phyloP scores from a whole-genome alignment of 2,888 invertebrate genomes.

The Plebejus argus region DNA sequence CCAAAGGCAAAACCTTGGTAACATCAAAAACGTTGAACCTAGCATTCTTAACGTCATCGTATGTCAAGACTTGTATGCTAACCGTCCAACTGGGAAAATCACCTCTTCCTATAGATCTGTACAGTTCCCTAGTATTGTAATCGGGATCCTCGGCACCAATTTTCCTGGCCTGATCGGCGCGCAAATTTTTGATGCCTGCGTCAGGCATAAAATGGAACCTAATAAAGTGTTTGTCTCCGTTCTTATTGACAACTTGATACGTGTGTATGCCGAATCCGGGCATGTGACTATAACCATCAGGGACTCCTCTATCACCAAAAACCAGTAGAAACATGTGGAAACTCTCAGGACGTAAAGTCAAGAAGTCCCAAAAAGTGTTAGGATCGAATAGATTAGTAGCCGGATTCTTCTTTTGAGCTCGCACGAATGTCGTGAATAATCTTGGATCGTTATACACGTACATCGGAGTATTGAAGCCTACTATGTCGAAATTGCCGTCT shows the following conservation, averaged over 20 bases:
- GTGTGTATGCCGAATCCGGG: constrained; percentile 96
- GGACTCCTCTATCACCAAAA: constrained; percentile 93
- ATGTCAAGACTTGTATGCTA: constrained; percentile 90
- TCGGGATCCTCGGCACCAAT: constrained; percentile 89
- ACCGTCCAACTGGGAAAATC: constrained; percentile 88
- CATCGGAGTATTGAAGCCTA: constrained; percentile 93
- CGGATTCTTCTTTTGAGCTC: constrained; percentile 96
- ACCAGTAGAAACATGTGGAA: constrained; percentile 90
- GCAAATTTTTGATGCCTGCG: constrained; percentile 90
- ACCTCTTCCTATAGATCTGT: constrained; percentile 89
- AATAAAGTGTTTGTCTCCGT: constrained; percentile 85
- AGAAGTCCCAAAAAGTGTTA: constrained; percentile 96
- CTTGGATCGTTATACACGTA: constrained; percentile 94
- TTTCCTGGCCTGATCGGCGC: constrained; percentile 82
- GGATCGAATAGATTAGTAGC: constrained; percentile 91
- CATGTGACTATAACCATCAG: constrained; percentile 94
- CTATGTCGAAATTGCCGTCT: constrained; percentile 94
- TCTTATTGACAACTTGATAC: constrained; percentile 89
- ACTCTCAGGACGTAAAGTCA: constrained; percentile 90
- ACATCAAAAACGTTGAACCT: constrained; percentile 94
- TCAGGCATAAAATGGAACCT: constrained; percentile 95
- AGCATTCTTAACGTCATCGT: constrained; percentile 86
- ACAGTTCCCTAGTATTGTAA: constrained; percentile 91
- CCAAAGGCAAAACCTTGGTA: constrained; percentile 90
- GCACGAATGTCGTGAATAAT: constrained; percentile 93